These are phyloP conservation scores for Myotis planiceps DNA, from an alignment of 2,797 vertebrate genomes.

Conservation along the genomic window DNA sequence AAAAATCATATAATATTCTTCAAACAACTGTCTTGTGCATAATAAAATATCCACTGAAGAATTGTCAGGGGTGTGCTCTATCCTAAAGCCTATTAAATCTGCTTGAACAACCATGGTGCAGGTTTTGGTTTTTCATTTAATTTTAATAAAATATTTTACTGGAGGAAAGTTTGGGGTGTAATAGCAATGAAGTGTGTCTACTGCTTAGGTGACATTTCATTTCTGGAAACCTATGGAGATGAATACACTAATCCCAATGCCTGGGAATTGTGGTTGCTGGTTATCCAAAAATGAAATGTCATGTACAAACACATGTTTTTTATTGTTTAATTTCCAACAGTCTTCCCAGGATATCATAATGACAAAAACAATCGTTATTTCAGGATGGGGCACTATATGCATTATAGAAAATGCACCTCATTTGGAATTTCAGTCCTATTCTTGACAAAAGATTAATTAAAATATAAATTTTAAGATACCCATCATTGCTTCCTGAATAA, in stretches of 20 bases:
- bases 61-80: background rate
- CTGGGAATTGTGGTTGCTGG: slow-evolving; percentile 43
- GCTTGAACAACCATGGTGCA: background rate
- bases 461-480: slow-evolving; percentile 76
- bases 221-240: slow-evolving; percentile 66
- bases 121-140: slow-evolving; percentile 68
- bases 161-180: slow-evolving; percentile 56
- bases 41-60: slow-evolving; percentile 33
- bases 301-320: slow-evolving; percentile 72
- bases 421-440: slow-evolving; percentile 67
- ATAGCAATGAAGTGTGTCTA: slow-evolving; percentile 48
- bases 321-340: slow-evolving; percentile 80
- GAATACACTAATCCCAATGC: slow-evolving; percentile 49
- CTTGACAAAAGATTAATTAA: slow-evolving; percentile 75
- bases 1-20: slow-evolving; percentile 22
- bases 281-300: slow-evolving; percentile 79
- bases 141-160: slow-evolving; percentile 68
- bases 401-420: slow-evolving; percentile 69
- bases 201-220: slow-evolving; percentile 68
- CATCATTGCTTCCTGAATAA: slow-evolving; percentile 68
- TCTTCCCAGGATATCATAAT: slow-evolving; percentile 70
- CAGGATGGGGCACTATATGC: slow-evolving; percentile 18
- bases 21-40: background rate
- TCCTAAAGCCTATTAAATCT: slow-evolving; percentile 8
- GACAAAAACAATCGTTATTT: slow-evolving; percentile 76